These are phyloP conservation scores for Aquatica leii DNA, from an alignment of 2,888 invertebrate genomes.

Conservation along the genomic window DNA sequence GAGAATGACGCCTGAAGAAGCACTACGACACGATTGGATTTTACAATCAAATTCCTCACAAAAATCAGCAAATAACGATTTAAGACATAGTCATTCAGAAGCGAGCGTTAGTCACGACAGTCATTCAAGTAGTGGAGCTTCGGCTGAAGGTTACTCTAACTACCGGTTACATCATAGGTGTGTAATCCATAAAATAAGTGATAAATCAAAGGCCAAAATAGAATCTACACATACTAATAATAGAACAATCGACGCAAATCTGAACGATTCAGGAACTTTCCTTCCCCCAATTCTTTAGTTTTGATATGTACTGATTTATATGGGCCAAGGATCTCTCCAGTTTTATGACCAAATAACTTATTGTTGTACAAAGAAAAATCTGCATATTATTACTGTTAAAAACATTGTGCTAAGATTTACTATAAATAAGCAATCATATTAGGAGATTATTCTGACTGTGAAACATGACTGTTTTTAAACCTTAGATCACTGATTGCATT, in stretches of 20 bases:
- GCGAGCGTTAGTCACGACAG: conserved; percentile 57
- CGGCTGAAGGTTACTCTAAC: conserved; percentile 52
- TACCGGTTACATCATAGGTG: conserved; percentile 52
- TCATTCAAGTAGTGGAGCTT: conserved; percentile 57
- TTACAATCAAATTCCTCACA: conserved; percentile 67
- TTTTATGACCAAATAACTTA: conserved; percentile 36
- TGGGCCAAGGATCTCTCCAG: conserved; percentile 39
- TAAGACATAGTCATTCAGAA: conserved; percentile 64
- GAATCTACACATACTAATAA: conserved; percentile 58
- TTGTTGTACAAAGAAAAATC: conserved; percentile 29
- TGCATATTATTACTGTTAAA: conserved; percentile 20
- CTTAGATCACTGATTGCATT: conserved; percentile 9
- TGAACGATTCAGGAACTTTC: conserved; percentile 71
- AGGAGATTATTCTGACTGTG: conserved; percentile 25
- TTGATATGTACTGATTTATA: conserved; percentile 18
- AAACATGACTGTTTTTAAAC: conserved; percentile 28
- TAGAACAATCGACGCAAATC: conserved; percentile 61
- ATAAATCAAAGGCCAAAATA: conserved; percentile 59
- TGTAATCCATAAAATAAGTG: conserved; percentile 51
- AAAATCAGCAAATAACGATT: conserved; percentile 54
- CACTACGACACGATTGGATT: conserved; percentile 85
- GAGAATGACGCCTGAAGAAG: conserved; percentile 91
- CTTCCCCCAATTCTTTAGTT: conserved; percentile 68
- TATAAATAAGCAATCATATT: conserved; percentile 25
- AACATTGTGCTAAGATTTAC: too few species aligned